A percentile compares a stretch with the other conserved stretches of the same genome.
Conservation (phyloP, 2,113 vertebrate species). For the Anser brachyrhynchus region DNA sequence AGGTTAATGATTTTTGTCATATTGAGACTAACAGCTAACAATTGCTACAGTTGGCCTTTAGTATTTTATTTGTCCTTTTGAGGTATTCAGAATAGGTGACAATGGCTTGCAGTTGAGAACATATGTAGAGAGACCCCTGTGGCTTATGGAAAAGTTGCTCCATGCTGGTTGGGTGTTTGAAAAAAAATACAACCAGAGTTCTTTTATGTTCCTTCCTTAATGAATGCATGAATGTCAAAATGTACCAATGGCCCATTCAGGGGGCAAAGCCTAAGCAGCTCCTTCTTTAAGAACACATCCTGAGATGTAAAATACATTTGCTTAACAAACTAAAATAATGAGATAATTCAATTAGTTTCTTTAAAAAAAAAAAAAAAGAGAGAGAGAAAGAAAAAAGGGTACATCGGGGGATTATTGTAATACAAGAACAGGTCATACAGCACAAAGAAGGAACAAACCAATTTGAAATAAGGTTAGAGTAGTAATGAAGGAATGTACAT, state of each 20-base stretch:
- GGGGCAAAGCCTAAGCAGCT: constrained; percentile 91
- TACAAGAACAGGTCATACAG: constrained; percentile 87
- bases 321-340: constrained; percentile 98
- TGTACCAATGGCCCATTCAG: constrained; percentile 95
- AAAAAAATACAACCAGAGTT: constrained; percentile 92
- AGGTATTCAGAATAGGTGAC: constrained; percentile 97
- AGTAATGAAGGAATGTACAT: constrained; percentile 82
- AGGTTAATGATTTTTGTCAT: constrained; percentile 93
- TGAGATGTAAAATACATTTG: constrained; percentile 98
- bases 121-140: constrained; percentile 98
- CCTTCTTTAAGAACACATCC: constrained; percentile 93
- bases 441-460: constrained; percentile 90
- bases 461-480: constrained; percentile 91
- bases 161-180: constrained; percentile 92
- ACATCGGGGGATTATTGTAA: constrained; percentile 94
- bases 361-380: constrained; percentile 69
- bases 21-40: constrained; percentile 94
- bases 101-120: constrained; percentile 99
- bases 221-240: constrained; percentile 98
- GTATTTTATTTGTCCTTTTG: constrained; percentile 90
- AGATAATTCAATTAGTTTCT: constrained; percentile 99
- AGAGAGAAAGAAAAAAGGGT: constrained; percentile 82
- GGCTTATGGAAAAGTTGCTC: constrained; percentile 93
- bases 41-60: constrained; percentile 96
- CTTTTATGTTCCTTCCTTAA: constrained; percentile 93